Base-by-base conservation (phyloP, 35 echinoderm and acorn worm genomes). In the Holothuria glaberrima region DNA sequence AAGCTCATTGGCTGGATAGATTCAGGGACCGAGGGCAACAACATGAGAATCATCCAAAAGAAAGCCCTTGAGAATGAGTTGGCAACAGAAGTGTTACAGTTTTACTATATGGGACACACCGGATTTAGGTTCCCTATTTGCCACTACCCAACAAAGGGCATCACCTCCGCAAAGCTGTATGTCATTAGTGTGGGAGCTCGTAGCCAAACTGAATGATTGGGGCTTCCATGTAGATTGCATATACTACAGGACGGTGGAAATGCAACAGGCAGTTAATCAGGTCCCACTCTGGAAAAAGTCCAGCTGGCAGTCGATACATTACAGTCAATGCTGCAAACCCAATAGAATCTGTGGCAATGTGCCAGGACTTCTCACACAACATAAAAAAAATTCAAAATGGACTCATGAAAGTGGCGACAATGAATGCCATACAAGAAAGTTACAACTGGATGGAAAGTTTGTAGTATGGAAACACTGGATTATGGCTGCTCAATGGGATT, bases 361-460 rank as follows among this genome's bases (percentile, higher is more conserved):
- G 64, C 68, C 86, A 89, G 29, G 86, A 89, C 46, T 89, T 73
- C 31, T 89, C 86, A 20, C 86, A 89, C 50, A 59, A 25, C 38
- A 30, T 89, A 13, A 89, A 89, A 45, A 89, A 89, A 57, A 31
- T 89, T 12, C 45, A 67, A 25, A 75, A 89, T 75, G 69, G 67
- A n/a, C 24, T 89, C 14, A 68, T 68, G 64, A 68, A 32, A 68
- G 64, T 25, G 64, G 64, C 1, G 64, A 68, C 19, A 6, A 68
- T 12, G 64, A 68, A 21, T 68, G 0, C 12, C 64, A 68, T 20
- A 68, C 64, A 68, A 19, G 68, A 6, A 57, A 26, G 72, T 54
- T 88, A 18, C 34, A 52, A 30, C 25, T 32, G 0, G 24, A 68
- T 68, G 64, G 64, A 24, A 68, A 68, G 30, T 68, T 68, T 6